Evolutionary conservation across 64 coral and sea anemone species (phyloP), one percentile per base, ranked within the genome.

Genomic region (Montipora efflorescens): DNA sequence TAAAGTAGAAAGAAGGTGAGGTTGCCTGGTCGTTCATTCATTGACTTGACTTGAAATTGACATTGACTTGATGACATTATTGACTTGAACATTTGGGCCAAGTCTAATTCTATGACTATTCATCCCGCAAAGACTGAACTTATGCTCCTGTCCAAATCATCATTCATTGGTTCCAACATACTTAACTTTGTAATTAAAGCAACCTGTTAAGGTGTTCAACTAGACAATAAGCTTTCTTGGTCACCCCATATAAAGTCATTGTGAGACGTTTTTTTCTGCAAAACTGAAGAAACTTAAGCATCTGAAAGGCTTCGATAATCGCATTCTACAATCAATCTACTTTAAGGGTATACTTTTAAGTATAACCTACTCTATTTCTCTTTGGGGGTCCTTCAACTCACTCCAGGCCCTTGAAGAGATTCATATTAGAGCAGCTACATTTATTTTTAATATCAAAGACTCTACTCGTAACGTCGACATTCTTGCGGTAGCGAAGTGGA

Each of bases 241-340:
- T 46, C 44, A 15, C 43, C 2, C 6, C 75, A 77, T 48, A 19
- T 78, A 50, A 78, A 78, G 50, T 25, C 23, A 6, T 44, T 75
- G 23, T 45, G 23, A 75, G 8, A 75, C 62, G 57, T 36, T 36
- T 47, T 67, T 87, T 10, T 21, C 61, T 18, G 55, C 53, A 44
- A 66, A 47, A 25, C 28, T 86, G 43, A 86, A 86, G 59, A 59
- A 45, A 69, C 53, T 86, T 8, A 59, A 22, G 8, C 64, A 59
- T 10, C 48, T 86, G 10, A 86, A 67, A 66, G 45, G 67, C 62
- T 47, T 86, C 44, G 22, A 59, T 12, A 47, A 25, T 10, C 82
- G 19, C 22, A 86, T 69, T 7, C 70, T 86, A 48, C 61, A 86
- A n/a, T 28, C 25, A 47, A 86, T 86, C n/a, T 86, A 86, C 19